Conservation (phyloP, 2,113 vertebrate genomes). For the Perca fluviatilis region DNA sequence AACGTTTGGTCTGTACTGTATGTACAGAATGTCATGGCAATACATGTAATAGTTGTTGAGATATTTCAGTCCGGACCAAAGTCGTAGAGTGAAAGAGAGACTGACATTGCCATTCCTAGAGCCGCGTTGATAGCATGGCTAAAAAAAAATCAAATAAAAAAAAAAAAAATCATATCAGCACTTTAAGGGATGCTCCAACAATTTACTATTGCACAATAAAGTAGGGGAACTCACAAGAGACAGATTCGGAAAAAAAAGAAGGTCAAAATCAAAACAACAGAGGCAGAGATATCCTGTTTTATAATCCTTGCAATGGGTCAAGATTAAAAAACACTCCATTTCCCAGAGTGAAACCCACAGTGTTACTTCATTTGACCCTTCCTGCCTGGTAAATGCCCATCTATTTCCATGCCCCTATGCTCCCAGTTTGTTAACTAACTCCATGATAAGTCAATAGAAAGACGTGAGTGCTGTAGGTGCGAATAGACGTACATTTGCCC, state of each 20-base stretch:
- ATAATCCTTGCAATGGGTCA: background rate
- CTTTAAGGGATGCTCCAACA: background rate
- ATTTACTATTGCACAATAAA: background rate
- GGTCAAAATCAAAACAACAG: background rate
- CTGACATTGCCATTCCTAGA: background rate
- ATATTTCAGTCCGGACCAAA: background rate
- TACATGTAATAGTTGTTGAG: background rate
- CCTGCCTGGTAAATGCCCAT: background rate
- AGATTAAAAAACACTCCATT: background rate
- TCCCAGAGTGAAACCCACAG: constrained; percentile 5
- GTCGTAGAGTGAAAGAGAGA: background rate
- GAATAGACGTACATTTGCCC: background rate
- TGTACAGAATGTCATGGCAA: background rate
- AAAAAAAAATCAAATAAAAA: too few species aligned
- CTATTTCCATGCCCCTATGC: background rate
- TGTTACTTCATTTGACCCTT: background rate
- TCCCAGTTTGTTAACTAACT: background rate
- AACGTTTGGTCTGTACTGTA: too few species aligned
- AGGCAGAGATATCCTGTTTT: background rate
- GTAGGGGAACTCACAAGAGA: background rate
- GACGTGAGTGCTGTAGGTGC: background rate
- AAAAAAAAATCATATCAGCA: too few species aligned
- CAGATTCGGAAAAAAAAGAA: background rate
- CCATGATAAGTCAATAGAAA: background rate
- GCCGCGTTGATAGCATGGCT: background rate